A percentile compares a stretch with the other conserved stretches of the same genome.
phyloP scores from a whole-genome alignment of 2,113 vertebrate species.

The Macrotis lagotis region DNA sequence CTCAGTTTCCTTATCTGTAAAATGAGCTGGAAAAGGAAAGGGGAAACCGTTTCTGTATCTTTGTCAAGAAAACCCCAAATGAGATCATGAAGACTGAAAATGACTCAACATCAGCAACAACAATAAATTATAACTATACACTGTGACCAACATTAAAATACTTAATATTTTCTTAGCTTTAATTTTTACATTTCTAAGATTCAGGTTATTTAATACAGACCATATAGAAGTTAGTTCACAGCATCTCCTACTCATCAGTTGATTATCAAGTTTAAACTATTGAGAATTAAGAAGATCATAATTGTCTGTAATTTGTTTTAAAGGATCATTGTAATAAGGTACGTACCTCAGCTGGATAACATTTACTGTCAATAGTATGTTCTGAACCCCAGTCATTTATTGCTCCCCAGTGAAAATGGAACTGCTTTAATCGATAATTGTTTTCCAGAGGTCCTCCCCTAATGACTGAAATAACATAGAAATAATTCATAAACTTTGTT shows the following conservation, averaged over 20 bases:
- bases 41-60: neutral
- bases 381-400: conserved; percentile 96
- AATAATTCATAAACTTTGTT: conserved; percentile 40
- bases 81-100: neutral
- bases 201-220: conserved; percentile 3
- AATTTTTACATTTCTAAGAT: conserved; percentile 30
- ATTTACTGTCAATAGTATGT: conserved; percentile 93
- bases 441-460: conserved; percentile 93
- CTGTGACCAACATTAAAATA: conserved; percentile 4
- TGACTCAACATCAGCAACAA: neutral
- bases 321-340: neutral
- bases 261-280: conserved; percentile 22
- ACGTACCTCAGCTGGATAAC: conserved; percentile 96
- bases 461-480: conserved; percentile 84
- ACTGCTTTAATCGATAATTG: conserved; percentile 94
- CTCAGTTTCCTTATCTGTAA: neutral
- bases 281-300: conserved; percentile 31
- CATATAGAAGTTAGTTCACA: neutral
- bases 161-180: conserved; percentile 11
- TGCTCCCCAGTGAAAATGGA: conserved; percentile 99
- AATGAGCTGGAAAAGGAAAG: neutral
- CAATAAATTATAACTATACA: neutral
- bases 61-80: neutral
- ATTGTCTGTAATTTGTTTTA: neutral
- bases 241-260: neutral